A percentile compares a stretch with the other conserved stretches of the same genome.
These are phyloP conservation scores for Triplophysa rosa DNA, from an alignment of 2,113 vertebrate species.

Conservation along the genomic window DNA sequence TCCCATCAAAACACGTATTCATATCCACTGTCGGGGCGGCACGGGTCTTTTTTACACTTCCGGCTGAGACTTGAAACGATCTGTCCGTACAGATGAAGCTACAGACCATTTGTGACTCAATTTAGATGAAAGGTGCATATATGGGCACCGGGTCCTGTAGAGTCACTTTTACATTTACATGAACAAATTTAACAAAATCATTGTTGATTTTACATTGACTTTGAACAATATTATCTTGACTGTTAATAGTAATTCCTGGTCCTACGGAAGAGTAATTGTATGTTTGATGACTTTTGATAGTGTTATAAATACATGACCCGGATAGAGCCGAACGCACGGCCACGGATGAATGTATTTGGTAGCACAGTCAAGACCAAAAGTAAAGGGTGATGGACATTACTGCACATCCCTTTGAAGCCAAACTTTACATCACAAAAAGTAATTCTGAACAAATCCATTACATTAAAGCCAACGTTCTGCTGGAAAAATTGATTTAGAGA, in stretches of 20 bases:
- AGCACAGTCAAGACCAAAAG: background rate
- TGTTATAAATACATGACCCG: background rate
- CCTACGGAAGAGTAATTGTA: background rate
- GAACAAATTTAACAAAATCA: background rate
- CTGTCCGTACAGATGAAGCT: background rate
- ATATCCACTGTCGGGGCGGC: constrained; percentile 1
- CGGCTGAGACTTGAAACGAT: background rate
- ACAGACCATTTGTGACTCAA: background rate
- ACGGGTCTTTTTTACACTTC: background rate
- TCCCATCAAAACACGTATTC: constrained; percentile 6
- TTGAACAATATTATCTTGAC: background rate
- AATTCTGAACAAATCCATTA: background rate
- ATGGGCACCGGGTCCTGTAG: too few species aligned
- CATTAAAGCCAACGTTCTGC: background rate
- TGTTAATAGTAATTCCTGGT: background rate
- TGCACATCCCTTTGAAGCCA: background rate
- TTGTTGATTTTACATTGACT: background rate
- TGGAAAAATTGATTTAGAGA: background rate
- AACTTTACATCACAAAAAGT: background rate
- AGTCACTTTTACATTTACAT: too few species aligned
- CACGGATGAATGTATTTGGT: background rate
- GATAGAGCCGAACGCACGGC: background rate
- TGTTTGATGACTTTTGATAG: background rate
- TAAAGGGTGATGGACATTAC: background rate
- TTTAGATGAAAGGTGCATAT: background rate